Conservation (phyloP, 92 coral and sea anemone species). For the Palythoa grandis region DNA sequence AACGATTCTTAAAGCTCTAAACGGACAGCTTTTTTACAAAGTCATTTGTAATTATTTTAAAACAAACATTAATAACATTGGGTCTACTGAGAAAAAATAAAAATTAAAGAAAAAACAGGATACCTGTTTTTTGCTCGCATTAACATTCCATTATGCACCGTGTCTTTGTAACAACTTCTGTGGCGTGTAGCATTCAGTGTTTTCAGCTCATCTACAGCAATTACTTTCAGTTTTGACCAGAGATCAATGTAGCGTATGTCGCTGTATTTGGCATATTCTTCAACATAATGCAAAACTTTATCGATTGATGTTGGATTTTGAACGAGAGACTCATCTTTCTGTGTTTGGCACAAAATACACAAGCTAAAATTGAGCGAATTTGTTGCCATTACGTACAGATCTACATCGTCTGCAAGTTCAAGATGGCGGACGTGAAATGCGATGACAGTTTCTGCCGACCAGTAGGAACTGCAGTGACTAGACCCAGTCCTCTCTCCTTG, state of each 20-base stretch:
- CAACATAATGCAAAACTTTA: too few species aligned
- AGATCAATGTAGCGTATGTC: not conserved
- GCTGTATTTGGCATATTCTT: not conserved
- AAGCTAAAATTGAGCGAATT: too few species aligned
- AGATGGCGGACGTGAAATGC: too few species aligned
- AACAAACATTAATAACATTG: slow-evolving; percentile 9
- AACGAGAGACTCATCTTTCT: too few species aligned
- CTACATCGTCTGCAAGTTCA: too few species aligned
- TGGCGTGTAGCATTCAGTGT: not conserved
- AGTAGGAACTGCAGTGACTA: too few species aligned
- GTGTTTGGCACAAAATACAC: too few species aligned
- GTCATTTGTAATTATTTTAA: slow-evolving; percentile 4
- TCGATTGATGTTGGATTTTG: too few species aligned
- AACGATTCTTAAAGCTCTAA: not conserved
- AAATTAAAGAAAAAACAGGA: not conserved
- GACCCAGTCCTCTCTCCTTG: too few species aligned
- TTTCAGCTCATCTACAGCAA: not conserved
- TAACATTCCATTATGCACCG: slow-evolving; percentile 12
- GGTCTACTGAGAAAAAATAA: slow-evolving; percentile 20
- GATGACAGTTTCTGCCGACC: too few species aligned
- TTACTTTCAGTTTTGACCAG: not conserved
- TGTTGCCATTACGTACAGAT: too few species aligned
- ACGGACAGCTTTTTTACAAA: not conserved
- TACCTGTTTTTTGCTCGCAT: slow-evolving; percentile 15
- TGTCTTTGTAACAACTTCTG: slow-evolving; percentile 10